Base-by-base conservation (phyloP, 2,113 vertebrate genomes). In the Cinclus mexicanus region DNA sequence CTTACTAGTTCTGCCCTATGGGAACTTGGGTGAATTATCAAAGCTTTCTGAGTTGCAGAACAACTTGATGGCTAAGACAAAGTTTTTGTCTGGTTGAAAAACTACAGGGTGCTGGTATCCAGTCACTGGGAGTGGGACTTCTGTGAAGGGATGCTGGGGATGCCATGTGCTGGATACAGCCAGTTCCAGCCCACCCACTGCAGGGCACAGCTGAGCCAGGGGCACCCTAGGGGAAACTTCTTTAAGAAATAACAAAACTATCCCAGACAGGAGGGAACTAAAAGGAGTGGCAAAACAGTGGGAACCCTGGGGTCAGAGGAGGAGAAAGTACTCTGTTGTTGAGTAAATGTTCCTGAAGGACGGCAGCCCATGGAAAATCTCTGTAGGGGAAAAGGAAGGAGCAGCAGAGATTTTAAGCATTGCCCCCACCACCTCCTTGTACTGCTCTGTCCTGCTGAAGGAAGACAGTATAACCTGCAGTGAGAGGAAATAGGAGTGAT, bases 161-260 rank as follows among this genome's bases (percentile, higher is more conserved):
- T 91, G 5, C 33, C 25, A 12, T 1, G 1, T 6, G 9, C 35
- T 1, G 4, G 31, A 24, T 41, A 10, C 11, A 28, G 46, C 19
- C 3, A 3, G 12, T 60, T 60, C 56, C 35, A 50, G 42, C 56
- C 6, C 4, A 15, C 42, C 24, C 17, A 15, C 33, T 0, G 0
- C 50, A 25, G 25, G 26, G 12, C 76, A 35, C 12, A 6, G 29
- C 69, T 56, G 35, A 28, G 69, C 26, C 23, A 6, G 22, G 5
- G 29, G 4, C 0, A 9, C 9, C 5, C 24, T 8, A 1, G 12
- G 20, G 31, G 7, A 10, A 26, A 19, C 5, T 1, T 7, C 3
- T 41, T 29, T 37, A 23, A 64, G 55, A 57, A 59, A 42, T 15
- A 10, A 75, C 55, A 47, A 19, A 64, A 35, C 2, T 1, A 9